A percentile compares a stretch with the other conserved stretches of the same genome.
Conservation (phyloP, 2,113 vertebrate genomes). For the Oncorhynchus nerka region DNA sequence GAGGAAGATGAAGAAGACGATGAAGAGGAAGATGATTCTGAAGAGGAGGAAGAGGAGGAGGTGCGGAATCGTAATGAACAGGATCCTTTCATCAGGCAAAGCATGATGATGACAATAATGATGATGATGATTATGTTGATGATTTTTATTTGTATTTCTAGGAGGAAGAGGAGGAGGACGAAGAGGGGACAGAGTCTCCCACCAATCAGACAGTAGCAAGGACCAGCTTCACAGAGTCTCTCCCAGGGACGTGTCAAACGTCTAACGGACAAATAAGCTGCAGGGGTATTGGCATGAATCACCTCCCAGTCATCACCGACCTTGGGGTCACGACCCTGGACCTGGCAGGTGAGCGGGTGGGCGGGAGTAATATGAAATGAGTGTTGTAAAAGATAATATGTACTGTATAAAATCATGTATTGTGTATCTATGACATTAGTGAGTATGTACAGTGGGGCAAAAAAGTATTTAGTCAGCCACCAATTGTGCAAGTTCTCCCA, state of each 20-base stretch:
- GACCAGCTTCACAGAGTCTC: slow-evolving; percentile 41
- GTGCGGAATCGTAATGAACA: slow-evolving; percentile 14
- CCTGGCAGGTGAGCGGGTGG: slow-evolving; percentile 69
- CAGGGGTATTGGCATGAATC: slow-evolving; percentile 65
- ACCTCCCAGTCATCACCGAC: slow-evolving; percentile 71
- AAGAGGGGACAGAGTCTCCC: slow-evolving; percentile 50
- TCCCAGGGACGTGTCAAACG: slow-evolving; percentile 65
- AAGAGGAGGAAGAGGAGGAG: slow-evolving; percentile 50
- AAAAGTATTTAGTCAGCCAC: too few relatives aligned
- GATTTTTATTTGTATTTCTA: not conserved
- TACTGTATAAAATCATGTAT: too few relatives aligned
- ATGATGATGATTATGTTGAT: not conserved
- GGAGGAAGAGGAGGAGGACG: slow-evolving; percentile 36
- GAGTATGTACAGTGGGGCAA: too few relatives aligned
- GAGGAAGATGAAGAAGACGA: slow-evolving; percentile 50
- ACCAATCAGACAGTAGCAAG: slow-evolving; percentile 48
- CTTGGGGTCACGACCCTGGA: slow-evolving; percentile 70
- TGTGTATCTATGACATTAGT: too few relatives aligned
- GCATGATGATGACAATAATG: not conserved
- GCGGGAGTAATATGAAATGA: not conserved
- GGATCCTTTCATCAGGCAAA: not conserved
- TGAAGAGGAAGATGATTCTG: slow-evolving; percentile 28
- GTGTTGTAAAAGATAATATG: too few relatives aligned
- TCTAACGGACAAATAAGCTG: slow-evolving; percentile 67
- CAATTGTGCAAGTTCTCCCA: too few relatives aligned